These are phyloP conservation scores for Amphimallon solstitiale DNA, from an alignment of 2,888 invertebrate genomes.

Conservation along the genomic window DNA sequence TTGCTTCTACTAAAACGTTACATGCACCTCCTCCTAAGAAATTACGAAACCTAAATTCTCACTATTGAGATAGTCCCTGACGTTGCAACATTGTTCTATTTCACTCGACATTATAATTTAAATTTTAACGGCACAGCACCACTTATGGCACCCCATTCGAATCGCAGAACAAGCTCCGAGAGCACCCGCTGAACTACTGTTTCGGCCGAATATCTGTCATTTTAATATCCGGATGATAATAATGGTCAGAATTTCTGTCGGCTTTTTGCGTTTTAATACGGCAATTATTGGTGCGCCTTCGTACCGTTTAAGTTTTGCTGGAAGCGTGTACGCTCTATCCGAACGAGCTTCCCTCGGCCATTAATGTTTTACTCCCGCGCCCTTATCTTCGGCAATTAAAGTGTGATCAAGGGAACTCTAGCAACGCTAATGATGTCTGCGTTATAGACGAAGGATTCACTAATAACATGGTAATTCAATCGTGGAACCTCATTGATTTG, in stretches of 20 bases:
- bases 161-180: no score
- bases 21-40: no score
- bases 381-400: constrained; percentile 40
- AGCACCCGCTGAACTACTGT: no score
- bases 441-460: constrained; percentile 39
- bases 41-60: no score
- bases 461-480: constrained; percentile 43
- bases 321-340: background rate
- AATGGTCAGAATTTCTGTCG: background rate
- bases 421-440: constrained; percentile 39
- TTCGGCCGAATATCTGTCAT: background rate
- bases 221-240: background rate
- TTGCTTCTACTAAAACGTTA: no score
- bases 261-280: background rate
- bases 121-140: no score
- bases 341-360: constrained; percentile 13
- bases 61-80: no score
- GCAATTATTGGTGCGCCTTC: background rate
- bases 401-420: constrained; percentile 36
- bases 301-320: background rate
- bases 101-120: no score
- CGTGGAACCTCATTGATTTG: constrained; percentile 36
- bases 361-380: constrained; percentile 36
- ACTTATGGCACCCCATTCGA: no score
- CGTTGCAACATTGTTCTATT: no score